These are phyloP conservation scores for Onychostruthus taczanowskii DNA, from an alignment of 2,113 vertebrate genomes.

Conservation along the genomic window DNA sequence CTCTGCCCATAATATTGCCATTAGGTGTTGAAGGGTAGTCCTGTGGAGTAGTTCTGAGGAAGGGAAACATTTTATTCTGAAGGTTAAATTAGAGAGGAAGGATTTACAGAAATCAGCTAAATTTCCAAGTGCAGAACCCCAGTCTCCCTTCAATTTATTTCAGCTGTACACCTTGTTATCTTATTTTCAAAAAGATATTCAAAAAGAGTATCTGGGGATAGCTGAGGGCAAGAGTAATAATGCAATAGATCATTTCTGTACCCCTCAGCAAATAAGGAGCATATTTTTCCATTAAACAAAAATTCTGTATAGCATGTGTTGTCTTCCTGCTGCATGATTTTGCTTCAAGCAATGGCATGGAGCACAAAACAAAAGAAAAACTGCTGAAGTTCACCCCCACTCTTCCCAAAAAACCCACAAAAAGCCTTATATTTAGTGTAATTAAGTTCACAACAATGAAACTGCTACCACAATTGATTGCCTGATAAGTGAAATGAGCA, in stretches of 20 bases:
- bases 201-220: not conserved
- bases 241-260: not conserved
- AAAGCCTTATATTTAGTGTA: not conserved
- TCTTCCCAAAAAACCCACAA: rapidly evolving
- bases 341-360: not conserved
- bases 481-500: not conserved
- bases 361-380: not conserved
- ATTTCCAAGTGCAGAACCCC: not conserved
- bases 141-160: not conserved
- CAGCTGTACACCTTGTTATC: not conserved
- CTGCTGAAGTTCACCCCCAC: not conserved
- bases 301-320: rapidly evolving
- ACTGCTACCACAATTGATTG: not conserved
- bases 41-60: not conserved
- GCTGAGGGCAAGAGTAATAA: not conserved
- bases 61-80: not conserved
- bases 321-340: not conserved
- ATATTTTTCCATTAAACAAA: not conserved
- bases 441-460: not conserved
- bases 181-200: not conserved
- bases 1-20: not conserved
- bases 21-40: not conserved
- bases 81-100: not conserved
- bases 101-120: not conserved
- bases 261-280: not conserved